Conservation (phyloP, 1,140 invertebrate genomes). For the Liolophura sinensis region DNA sequence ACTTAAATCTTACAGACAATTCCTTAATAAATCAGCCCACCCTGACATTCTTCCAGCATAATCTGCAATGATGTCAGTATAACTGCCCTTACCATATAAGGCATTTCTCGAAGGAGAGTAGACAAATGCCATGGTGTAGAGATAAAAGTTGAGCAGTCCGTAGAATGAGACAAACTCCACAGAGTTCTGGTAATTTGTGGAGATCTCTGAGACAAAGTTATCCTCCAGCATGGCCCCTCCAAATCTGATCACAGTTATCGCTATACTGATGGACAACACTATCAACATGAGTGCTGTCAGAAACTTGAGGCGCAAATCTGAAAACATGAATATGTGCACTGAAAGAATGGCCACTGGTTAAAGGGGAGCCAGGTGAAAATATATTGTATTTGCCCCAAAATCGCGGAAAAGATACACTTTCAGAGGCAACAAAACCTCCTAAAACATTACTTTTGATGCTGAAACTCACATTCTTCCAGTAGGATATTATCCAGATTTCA, state of each 20-base stretch:
- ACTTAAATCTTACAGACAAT: background rate
- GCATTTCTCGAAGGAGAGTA: conserved; percentile 84
- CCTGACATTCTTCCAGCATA: too few species aligned
- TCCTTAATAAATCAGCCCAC: too few species aligned
- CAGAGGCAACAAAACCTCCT: too few species aligned
- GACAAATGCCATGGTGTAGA: conserved; percentile 92
- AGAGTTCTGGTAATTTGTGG: conserved; percentile 85
- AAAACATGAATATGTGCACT: conserved; percentile 34
- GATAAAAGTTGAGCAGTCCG: conserved; percentile 91
- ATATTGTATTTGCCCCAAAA: too few species aligned
- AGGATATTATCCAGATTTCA: too few species aligned
- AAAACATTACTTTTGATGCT: too few species aligned
- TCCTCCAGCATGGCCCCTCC: conserved; percentile 88
- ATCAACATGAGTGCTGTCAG: conserved; percentile 83
- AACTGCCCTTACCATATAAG: conserved; percentile 71
- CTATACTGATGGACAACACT: conserved; percentile 76
- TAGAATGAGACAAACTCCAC: conserved; percentile 95
- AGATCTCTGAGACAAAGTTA: conserved; percentile 87
- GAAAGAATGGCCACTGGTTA: background rate
- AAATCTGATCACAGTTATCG: conserved; percentile 81
- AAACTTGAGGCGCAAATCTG: conserved; percentile 91
- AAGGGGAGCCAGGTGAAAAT: too few species aligned
- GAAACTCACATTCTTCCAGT: too few species aligned
- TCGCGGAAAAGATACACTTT: too few species aligned
- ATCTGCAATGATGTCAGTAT: too few species aligned